Base-by-base conservation (phyloP, 2,113 vertebrate genomes). In the Nyctibius bracteatus region DNA sequence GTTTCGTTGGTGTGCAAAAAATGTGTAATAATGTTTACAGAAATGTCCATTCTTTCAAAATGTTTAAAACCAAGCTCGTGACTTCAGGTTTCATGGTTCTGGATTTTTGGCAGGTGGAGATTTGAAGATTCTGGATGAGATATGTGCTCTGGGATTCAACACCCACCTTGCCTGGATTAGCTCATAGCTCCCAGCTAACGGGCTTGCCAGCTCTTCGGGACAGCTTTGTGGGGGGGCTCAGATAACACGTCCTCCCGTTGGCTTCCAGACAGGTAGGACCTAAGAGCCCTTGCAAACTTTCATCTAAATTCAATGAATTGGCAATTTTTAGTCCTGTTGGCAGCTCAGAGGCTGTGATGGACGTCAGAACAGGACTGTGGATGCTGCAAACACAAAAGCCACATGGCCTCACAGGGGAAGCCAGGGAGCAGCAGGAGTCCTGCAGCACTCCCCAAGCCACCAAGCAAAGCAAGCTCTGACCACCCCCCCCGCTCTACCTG, bases 131-230 rank as follows among this genome's bases (percentile, higher is more conserved):
- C 47, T 19, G 80, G 58, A 12, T 6, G 31, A 41, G 35, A 24
- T 4, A 1, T 1, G 7, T 6, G 0, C 24, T 8, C 46, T 23
- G 52, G 59, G 59, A n/a, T 37, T 49, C 37, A 22, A 21, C 37
- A 30, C 31, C 27, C 13, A 3, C 46, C 74, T 33, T 9, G 16
- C 25, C 47, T 44, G 47, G 55, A 27, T 30, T 8, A 51, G 49
- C 21, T 49, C 43, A 4, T 61, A 10, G 21, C 14, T 22, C 49
- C 31, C 0, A 0, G 5, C 18, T 30, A 22, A 39, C 0, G 12
- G 28, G 37, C 20, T 27, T 27, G 37, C 41, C 57, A 37, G 73
- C 52, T 28, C 10, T 28, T 31, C 9, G 37, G 43, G 51, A 27
- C 0, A 22, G 67, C 14, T 51, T 27, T 33, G 20, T 8, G 8